Conservation (phyloP, 2,113 vertebrate genomes). For the Maccullochella peelii region DNA sequence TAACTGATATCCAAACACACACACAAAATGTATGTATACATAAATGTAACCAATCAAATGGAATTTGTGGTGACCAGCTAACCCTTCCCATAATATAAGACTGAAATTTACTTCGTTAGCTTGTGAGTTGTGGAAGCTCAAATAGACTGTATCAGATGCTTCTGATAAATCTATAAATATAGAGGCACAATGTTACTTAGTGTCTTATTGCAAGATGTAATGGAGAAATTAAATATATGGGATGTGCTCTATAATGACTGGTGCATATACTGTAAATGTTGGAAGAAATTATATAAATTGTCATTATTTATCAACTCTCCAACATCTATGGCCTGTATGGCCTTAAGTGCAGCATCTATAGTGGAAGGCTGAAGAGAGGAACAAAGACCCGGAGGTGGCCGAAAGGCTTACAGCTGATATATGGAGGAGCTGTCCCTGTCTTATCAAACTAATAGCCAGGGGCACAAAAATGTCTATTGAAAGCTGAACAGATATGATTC, state of each 20-base stretch:
- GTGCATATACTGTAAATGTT: not conserved
- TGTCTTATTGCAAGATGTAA: constrained; percentile 1
- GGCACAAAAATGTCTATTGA: constrained; percentile 24
- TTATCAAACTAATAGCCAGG: constrained; percentile 41
- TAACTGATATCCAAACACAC: not conserved
- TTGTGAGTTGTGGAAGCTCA: not conserved
- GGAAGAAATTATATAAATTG: not conserved
- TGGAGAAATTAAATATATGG: not conserved
- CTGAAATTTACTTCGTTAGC: not conserved
- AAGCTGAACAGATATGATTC: constrained; percentile 29
- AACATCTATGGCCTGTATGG: not conserved
- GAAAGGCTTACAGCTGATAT: constrained; percentile 6
- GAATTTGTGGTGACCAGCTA: constrained; percentile 12
- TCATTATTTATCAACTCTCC: not conserved
- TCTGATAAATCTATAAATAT: not conserved
- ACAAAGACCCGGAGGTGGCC: not conserved
- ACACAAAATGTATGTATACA: not conserved
- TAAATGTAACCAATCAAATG: not conserved
- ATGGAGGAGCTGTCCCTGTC: not conserved
- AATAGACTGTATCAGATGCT: not conserved
- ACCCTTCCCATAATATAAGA: not conserved
- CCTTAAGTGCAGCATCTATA: not conserved
- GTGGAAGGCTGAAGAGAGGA: not conserved
- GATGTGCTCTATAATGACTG: not conserved
- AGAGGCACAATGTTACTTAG: not conserved